Evolutionary conservation across 2,113 vertebrate species (phyloP), one percentile per base, ranked within the genome.

Genomic region (Hyperopisus bebe): DNA sequence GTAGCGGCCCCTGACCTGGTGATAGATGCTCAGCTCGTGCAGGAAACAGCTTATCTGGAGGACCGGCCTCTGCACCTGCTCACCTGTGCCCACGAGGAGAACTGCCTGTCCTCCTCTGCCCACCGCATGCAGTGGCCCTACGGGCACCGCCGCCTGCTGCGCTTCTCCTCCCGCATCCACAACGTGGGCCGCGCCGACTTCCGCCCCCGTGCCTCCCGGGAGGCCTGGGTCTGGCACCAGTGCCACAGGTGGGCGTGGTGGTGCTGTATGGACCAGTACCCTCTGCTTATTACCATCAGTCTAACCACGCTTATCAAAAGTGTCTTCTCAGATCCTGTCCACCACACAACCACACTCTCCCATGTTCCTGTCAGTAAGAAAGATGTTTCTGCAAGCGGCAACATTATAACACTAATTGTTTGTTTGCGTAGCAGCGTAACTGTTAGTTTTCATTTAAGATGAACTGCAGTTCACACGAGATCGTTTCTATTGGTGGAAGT

Each of bases 181-280:
- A 99, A 99, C 93, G 31, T 98, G 85, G 98, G 98, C 48, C 95
- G 96, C 0, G 97, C 98, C 0, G 98, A 99, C 92, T 99, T 99
- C 94, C 94, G 96, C 17, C 98, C 98, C 0, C 94, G 95, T 66
- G 96, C 97, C 35, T 93, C 96, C 0, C 97, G 97, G 5, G 97
- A 99, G 0, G 96, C 97, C 91, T 99, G 98, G 98, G 95, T 95
- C 87, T 99, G 98, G 98, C 98, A 99, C 92, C 97, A 99, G 93
- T 99, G 98, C 92, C 98, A 99, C 96, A 97, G 96, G 98, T 99
- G 90, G 91, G 93, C 48, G 5, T 42, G 5, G 10, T 11, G 31
- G 11, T 44, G 53, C 31, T 17, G 10, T 10, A 10, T 3, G 62
- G 62, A 10, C 62, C n/a, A 0, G 10, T 13, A 27, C 3, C 27